phyloP scores from a whole-genome alignment of 2,888 invertebrate genomes.

The Corbicula japonica region DNA sequence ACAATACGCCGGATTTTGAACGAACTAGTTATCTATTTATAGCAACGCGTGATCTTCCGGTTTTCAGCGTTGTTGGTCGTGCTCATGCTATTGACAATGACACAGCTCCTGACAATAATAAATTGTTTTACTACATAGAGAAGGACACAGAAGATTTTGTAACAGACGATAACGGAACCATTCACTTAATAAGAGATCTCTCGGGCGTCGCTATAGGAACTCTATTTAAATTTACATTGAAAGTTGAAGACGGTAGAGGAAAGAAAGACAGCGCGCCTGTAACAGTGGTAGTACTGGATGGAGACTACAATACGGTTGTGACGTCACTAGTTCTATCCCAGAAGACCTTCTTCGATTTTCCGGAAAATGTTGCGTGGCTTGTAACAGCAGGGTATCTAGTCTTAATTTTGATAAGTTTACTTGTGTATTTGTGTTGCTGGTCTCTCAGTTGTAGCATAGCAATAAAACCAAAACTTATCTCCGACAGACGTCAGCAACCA shows the following conservation, averaged over 20 bases:
- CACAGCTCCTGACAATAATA: constrained; percentile 42
- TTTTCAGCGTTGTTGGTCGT: constrained; percentile 36
- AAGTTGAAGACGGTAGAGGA: constrained; percentile 30
- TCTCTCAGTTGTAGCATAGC: constrained; percentile 16
- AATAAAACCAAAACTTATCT: background rate
- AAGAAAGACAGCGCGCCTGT: constrained; percentile 37
- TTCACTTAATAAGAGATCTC: constrained; percentile 37
- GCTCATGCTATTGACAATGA: constrained; percentile 44
- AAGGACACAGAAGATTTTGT: constrained; percentile 26
- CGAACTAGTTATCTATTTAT: constrained; percentile 50
- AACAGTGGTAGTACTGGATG: constrained; percentile 43
- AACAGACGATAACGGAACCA: constrained; percentile 49
- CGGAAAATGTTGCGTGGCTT: constrained; percentile 50
- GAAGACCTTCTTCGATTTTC: constrained; percentile 36
- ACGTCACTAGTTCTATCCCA: constrained; percentile 14
- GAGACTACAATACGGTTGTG: constrained; percentile 32
- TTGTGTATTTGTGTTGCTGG: constrained; percentile 23
- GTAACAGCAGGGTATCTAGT: constrained; percentile 31
- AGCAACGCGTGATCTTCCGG: constrained; percentile 36
- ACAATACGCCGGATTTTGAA: constrained; percentile 44
- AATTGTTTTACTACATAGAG: constrained; percentile 46
- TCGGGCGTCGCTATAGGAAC: constrained; percentile 35
- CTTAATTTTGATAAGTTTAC: constrained; percentile 7
- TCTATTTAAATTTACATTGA: constrained; percentile 38
- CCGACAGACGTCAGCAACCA: too few species aligned